Evolutionary conservation across 2,113 vertebrate genomes (phyloP), one percentile per base, ranked within the genome.

Genomic region (Mohoua ochrocephala): DNA sequence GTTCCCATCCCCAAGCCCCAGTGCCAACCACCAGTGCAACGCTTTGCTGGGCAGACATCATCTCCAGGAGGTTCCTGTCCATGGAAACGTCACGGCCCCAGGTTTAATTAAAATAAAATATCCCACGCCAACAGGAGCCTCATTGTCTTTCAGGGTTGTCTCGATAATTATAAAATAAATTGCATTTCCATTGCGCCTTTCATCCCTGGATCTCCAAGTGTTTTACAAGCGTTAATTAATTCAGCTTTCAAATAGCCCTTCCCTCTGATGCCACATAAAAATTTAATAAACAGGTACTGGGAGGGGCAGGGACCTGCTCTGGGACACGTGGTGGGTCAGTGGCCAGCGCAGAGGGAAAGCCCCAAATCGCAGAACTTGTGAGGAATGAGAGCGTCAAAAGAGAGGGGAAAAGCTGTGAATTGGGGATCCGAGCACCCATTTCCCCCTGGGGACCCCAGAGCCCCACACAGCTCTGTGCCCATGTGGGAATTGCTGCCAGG

Each of bases 181-280:
- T 95, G 92, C 81, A 15, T 91, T 93, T 89, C 92, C 87, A 68
- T 91, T 57, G 76, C 13, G 5, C 69, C 87, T 97, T 97, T 95
- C 96, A 91, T 95, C 94, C 86, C 63, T 7, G 61, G 71, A 82
- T 70, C 95, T 96, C 96, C n/a, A 50, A 86, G 87, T 91, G 87
- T 35, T 93, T 96, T 92, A 89, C 91, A 91, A 79, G 92, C 19
- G 0, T 94, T 97, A 96, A 97, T 97, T 97, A 96, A 96, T 95
- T 96, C 42, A n/a, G 76, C 67, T 83, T 82, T 82, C 88, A 50
- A 80, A 89, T 28, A 64, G 53, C 45, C 56, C 86, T 64, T 57
- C 50, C 86, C 75, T 83, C 81, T 52, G 53, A 87, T 80, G 89
- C 37, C 19, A 3, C 73, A 86, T 65, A 28, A 88, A 69, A 61